A percentile compares a stretch with the other conserved stretches of the same genome.
Evolutionary conservation across 2,888 invertebrate genomes (phyloP).

Genomic region (Dynastes maya): DNA sequence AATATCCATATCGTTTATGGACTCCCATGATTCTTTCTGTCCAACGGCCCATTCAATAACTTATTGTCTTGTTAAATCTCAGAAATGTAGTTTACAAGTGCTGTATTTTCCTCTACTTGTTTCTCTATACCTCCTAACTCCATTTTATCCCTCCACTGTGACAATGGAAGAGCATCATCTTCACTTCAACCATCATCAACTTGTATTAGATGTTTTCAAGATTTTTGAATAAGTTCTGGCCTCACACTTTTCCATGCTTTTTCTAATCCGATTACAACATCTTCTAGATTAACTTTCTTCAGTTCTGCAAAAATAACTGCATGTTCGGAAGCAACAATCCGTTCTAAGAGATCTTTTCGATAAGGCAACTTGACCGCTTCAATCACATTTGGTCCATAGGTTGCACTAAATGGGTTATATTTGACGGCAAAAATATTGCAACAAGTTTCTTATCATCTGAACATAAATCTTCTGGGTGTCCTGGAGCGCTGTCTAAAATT

Average conservation of each 20-base stretch:
- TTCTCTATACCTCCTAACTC: too few relatives aligned
- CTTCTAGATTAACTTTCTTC: constrained; percentile 41
- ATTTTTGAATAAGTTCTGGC: too few relatives aligned
- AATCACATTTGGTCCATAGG: constrained; percentile 43
- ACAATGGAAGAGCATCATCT: too few relatives aligned
- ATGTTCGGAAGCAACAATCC: neutral
- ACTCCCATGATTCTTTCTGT: constrained; percentile 32
- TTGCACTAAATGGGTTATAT: constrained; percentile 49
- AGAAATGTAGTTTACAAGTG: constrained; percentile 21
- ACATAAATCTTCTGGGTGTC: constrained; percentile 46
- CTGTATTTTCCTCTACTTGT: too few relatives aligned
- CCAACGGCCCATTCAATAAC: constrained; percentile 12
- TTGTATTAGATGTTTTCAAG: too few relatives aligned
- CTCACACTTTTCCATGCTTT: neutral
- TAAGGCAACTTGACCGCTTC: too few relatives aligned
- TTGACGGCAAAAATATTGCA: constrained; percentile 50
- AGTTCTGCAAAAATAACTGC: constrained; percentile 51
- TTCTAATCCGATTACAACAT: neutral
- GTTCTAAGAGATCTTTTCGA: neutral
- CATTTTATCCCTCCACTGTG: too few relatives aligned
- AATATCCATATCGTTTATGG: constrained; percentile 44
- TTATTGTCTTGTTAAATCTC: constrained; percentile 50
- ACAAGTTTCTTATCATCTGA: constrained; percentile 46
- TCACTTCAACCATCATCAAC: too few relatives aligned
- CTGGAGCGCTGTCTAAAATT: neutral